Evolutionary conservation across 2,113 vertebrate species (phyloP).

Genomic region (Ammospiza nelsoni): DNA sequence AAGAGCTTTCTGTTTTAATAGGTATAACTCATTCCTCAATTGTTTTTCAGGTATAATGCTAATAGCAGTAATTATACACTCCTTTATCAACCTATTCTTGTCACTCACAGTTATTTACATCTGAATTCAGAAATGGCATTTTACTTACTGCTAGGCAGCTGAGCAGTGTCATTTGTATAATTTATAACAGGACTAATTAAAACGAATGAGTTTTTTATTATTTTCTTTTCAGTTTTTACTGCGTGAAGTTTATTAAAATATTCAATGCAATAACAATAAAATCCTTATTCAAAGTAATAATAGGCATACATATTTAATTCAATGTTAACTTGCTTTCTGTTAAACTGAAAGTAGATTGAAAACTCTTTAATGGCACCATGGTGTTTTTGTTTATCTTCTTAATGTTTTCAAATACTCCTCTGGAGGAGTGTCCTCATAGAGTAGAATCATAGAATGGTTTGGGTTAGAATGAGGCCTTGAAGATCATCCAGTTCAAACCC

Average conservation of each 20-base stretch:
- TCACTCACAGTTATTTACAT: conserved; percentile 71
- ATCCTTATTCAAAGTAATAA: conserved; percentile 57
- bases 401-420: conserved; percentile 2
- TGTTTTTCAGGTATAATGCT: conserved; percentile 61
- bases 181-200: conserved; percentile 79
- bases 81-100: conserved; percentile 60
- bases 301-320: conserved; percentile 64
- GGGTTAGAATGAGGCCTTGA: background rate
- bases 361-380: conserved; percentile 6
- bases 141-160: conserved; percentile 59
- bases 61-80: conserved; percentile 57
- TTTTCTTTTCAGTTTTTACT: conserved; percentile 53
- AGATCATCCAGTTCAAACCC: background rate
- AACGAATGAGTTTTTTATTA: conserved; percentile 70
- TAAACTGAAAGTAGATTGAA: conserved; percentile 47
- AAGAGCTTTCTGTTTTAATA: conserved; percentile 48
- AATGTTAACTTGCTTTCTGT: conserved; percentile 51
- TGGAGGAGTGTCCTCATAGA: background rate
- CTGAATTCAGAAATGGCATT: conserved; percentile 66
- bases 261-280: conserved; percentile 56
- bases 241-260: conserved; percentile 70
- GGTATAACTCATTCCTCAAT: conserved; percentile 24
- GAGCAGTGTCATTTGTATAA: conserved; percentile 54
- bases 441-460: background rate
- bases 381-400: background rate